phyloP scores from a whole-genome alignment of 2,113 vertebrate species.

The Protobothrops mucrosquamatus region DNA sequence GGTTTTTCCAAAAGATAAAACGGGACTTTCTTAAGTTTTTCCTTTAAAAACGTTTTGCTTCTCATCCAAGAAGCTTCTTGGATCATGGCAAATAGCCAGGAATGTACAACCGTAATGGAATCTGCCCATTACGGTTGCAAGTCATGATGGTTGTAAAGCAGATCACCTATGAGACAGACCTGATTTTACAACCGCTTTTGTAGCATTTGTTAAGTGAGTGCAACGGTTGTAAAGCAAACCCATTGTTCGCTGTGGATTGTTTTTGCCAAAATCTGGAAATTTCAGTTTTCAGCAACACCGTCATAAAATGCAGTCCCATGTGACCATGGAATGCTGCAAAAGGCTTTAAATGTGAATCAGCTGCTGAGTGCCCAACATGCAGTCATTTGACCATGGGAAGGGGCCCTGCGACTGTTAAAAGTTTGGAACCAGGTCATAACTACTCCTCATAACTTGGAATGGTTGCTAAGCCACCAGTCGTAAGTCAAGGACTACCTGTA shows the following conservation, averaged over 20 bases:
- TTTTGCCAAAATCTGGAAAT: background rate
- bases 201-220: background rate
- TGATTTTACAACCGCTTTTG: background rate
- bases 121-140: background rate
- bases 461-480: background rate
- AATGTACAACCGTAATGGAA: background rate
- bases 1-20: background rate
- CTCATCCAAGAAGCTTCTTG: background rate
- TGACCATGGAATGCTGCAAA: background rate
- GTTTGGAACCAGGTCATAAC: background rate
- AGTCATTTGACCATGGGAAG: background rate
- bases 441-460: background rate
- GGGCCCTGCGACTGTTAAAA: background rate
- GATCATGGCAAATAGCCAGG: background rate
- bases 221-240: background rate
- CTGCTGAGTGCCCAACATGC: background rate
- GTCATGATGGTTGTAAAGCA: background rate
- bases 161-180: background rate
- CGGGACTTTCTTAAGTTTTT: background rate
- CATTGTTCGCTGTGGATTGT: background rate
- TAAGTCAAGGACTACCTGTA: background rate
- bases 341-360: background rate
- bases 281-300: background rate
- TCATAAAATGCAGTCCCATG: background rate
- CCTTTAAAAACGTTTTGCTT: background rate